Evolutionary conservation across 2,797 vertebrate genomes (phyloP), one percentile per base, ranked within the genome.

Genomic region (Pelochelys cantorii): DNA sequence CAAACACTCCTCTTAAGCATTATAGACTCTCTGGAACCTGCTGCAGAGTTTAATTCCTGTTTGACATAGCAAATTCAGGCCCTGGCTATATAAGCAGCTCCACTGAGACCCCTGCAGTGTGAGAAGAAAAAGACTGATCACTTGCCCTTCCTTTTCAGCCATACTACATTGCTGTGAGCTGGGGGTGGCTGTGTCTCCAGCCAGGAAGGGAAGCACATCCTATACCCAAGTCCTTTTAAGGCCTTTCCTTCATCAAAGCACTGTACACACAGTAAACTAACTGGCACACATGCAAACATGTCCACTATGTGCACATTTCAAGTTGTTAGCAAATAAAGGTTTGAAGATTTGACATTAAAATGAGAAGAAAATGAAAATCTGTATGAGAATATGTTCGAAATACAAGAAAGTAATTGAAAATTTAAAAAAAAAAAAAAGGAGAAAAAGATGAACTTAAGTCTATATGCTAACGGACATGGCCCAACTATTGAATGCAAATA

Each of bases 141-240:
- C 27, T 12, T 29, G 27, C 81, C 22, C 52, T 62, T 83, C 57
- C 57, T 56, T 31, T 14, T 8, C 8, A 42, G 81, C 48, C 59
- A 7, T 48, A 8, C 7, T 15, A 62, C 60, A 29, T 14, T 62
- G 60, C 60, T 29, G 60, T 62, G 31, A 31, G 60, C 13, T 15
- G 12, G 27, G 7, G 42, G 42, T 48, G 59, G 48, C 71, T 84
- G 80, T 62, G 77, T 82, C 87, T 82, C 12, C 5, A 60, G 1
- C 15, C 1, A 0, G 1, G 79, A 80, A 2, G 4, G 22, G 80
- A 94, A 91, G 87, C 55, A 94, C 87, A 79, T 8, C 54, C 85
- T 82, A 74, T 84, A 91, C 88, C 82, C 84, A 89, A 82, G 59
- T 13, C 5, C 79, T 94, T 93, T 92, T 93, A 65, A 94, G 65